Evolutionary conservation across 2,113 vertebrate species (phyloP), one percentile per base, ranked within the genome.

Genomic region (Archilochus colubris): DNA sequence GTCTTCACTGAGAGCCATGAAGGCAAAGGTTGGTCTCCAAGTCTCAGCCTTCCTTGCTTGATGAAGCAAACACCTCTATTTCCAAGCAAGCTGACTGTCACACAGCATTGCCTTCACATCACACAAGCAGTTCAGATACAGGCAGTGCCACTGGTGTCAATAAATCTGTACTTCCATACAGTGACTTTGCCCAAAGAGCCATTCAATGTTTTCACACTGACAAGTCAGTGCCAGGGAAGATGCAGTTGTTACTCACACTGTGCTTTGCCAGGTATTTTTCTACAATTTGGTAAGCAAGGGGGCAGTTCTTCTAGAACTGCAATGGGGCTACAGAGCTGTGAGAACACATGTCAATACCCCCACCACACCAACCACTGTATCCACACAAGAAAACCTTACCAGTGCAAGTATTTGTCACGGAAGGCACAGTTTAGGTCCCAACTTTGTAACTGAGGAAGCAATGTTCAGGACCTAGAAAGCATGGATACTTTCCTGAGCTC

Each of bases 331-430:
- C 15, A 70, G n/a, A 70, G 55, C 30, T 66, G 23, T 10, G 36
- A 53, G 31, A 78, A 16, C 54, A 50, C 1, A 4, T 21, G 46
- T 86, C 21, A 25, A 31, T 25, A 64, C 1, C 25, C 36, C 12
- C 54, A 23, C 2, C 2, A 1, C 57, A 44, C 28, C 4, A 0
- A 55, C 10, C 27, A 30, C 13, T 68, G n/a, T 15, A 38, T 50
- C 30, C 27, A 9, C 30, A 12, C 24, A 46, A 79, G 33, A 77
- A 78, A 84, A 19, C 7, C 20, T 40, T 72, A 57, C 8, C 61
- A 82, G 68, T 14, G 20, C 5, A 70, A 63, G 44, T 55, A 82
- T 79, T 82, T 92, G 23, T 23, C 50, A 72, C 27, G 40, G 28
- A 81, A 67, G 12, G 46, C 10, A 53, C 3, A 40, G 22, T 51